Evolutionary conservation across 2,797 vertebrate genomes (phyloP).

Genomic region (Thalassophryne amazonica): DNA sequence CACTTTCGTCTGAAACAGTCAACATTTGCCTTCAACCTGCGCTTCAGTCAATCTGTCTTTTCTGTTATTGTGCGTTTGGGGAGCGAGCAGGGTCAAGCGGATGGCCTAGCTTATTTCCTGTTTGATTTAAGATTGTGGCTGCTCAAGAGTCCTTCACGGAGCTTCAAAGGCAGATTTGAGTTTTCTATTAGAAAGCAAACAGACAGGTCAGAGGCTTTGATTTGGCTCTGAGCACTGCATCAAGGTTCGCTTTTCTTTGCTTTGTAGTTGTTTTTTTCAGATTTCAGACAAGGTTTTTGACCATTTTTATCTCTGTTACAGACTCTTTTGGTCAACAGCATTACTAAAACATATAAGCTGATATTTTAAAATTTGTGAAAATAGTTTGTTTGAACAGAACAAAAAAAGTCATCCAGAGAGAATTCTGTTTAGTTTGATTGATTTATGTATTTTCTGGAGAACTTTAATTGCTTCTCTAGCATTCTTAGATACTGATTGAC

Average conservation of each 20-base stretch:
- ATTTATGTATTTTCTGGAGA: no score
- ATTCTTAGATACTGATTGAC: no score
- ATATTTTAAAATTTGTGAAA: no score
- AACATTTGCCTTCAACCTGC: constrained; percentile 53
- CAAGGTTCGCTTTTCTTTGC: constrained; percentile 1
- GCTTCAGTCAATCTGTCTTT: constrained; percentile 40
- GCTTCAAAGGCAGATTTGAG: constrained; percentile 45
- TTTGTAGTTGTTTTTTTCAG: background rate
- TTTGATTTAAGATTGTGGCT: constrained; percentile 64
- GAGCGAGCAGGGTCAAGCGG: constrained; percentile 50
- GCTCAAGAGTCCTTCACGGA: constrained; percentile 21
- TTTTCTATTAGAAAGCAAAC: constrained; percentile 29
- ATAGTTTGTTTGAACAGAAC: no score
- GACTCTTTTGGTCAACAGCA: no score
- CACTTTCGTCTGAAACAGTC: constrained; percentile 23
- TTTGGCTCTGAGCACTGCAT: background rate
- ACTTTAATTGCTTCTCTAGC: no score
- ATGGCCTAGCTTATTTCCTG: constrained; percentile 57
- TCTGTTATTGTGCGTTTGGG: constrained; percentile 34
- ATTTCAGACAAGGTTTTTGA: no score
- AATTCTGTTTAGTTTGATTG: no score
- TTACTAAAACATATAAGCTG: no score
- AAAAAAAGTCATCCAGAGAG: no score
- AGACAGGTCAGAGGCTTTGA: constrained; percentile 15
- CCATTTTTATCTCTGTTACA: no score